A percentile compares a stretch with the other conserved stretches of the same genome.
Evolutionary conservation across 2,797 vertebrate genomes (phyloP).

Genomic region (Bradypodion pumilum): DNA sequence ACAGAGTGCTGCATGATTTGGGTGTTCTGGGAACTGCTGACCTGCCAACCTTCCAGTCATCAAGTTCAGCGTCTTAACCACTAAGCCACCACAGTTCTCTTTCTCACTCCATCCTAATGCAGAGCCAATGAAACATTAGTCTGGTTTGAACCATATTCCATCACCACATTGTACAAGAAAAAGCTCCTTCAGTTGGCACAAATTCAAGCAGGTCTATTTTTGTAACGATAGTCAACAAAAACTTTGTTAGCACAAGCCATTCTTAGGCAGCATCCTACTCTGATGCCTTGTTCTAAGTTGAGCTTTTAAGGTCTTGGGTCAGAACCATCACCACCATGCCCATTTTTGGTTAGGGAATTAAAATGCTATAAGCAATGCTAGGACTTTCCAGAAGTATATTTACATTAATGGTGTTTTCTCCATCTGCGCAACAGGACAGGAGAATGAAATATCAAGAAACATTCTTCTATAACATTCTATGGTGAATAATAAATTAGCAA

Average conservation of each 20-base stretch:
- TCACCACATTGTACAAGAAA: not conserved
- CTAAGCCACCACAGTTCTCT: too few relatives aligned
- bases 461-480: not conserved
- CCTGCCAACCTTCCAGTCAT: too few relatives aligned
- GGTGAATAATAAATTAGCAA: not conserved
- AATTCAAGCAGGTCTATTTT: not conserved
- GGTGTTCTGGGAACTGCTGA: too few relatives aligned
- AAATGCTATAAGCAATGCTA: not conserved
- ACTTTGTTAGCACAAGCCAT: not conserved
- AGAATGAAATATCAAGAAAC: not conserved
- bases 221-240: not conserved
- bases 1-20: too few relatives aligned
- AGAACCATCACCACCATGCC: not conserved
- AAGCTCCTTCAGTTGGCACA: not conserved
- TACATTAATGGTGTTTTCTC: not conserved
- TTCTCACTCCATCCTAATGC: too few relatives aligned
- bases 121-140: not conserved
- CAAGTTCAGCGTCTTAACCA: too few relatives aligned
- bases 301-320: not conserved
- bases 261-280: not conserved
- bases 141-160: not conserved
- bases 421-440: not conserved
- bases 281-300: slow-evolving; percentile 25
- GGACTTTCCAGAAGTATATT: not conserved
- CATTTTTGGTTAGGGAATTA: slow-evolving; percentile 23